These are phyloP conservation scores for Malacosoma neustria DNA, from an alignment of 2,888 invertebrate genomes.

Conservation along the genomic window DNA sequence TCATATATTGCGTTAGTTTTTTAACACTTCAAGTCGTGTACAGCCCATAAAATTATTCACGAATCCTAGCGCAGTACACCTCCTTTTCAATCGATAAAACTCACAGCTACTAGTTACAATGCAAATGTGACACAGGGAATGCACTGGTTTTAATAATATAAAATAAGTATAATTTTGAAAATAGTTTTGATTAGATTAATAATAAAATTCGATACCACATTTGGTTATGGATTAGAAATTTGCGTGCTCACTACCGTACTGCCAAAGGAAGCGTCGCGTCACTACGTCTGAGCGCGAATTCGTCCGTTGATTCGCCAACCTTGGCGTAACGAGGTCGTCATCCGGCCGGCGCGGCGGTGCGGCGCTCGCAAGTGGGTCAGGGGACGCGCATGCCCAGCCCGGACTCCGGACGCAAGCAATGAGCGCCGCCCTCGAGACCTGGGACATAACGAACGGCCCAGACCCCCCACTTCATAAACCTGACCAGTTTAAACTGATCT, in stretches of 20 bases:
- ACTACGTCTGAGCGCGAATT: constrained; percentile 56
- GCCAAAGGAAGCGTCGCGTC: constrained; percentile 36
- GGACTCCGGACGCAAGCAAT: constrained; percentile 62
- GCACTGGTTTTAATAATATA: no score
- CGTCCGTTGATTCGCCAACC: constrained; percentile 61
- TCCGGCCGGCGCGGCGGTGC: constrained; percentile 32
- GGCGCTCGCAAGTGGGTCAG: constrained; percentile 60
- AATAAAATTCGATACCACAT: no score
- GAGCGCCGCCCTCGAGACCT: constrained; percentile 65
- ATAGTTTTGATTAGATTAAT: no score
- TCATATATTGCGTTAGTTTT: constrained; percentile 15
- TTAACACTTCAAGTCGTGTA: constrained; percentile 3
- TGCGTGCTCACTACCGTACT: background rate
- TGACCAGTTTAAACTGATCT: constrained; percentile 39
- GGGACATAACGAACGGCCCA: constrained; percentile 54
- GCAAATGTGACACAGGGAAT: no score
- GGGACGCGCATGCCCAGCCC: constrained; percentile 60
- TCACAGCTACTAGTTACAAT: no score
- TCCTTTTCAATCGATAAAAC: no score
- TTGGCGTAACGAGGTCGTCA: constrained; percentile 60
- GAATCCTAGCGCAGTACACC: constrained; percentile 3
- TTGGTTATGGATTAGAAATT: background rate
- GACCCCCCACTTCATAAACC: constrained; percentile 36
- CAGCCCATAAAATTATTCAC: constrained; percentile 3
- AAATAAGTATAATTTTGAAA: no score